Conservation (phyloP, 2,797 vertebrate species). For the Sebastes cheni region DNA sequence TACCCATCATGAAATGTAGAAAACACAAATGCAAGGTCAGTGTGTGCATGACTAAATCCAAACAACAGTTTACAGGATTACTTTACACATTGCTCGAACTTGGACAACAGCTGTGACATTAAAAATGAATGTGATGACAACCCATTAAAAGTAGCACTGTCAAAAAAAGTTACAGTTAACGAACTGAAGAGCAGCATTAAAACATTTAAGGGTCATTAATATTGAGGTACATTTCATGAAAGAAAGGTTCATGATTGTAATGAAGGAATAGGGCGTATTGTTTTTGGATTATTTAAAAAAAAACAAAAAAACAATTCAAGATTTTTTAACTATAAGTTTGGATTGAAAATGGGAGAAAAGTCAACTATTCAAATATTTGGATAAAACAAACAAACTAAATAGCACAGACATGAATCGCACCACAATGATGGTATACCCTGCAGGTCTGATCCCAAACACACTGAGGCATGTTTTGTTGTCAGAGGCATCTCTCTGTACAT, state of each 20-base stretch:
- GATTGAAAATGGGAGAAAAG: background rate
- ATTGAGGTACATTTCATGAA: slow-evolving; percentile 3
- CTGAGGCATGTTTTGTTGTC: background rate
- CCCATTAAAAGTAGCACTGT: slow-evolving; percentile 34
- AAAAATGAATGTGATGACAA: slow-evolving; percentile 37
- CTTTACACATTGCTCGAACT: slow-evolving; percentile 19
- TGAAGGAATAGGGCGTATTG: background rate
- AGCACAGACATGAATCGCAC: background rate
- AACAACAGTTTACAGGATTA: slow-evolving; percentile 1
- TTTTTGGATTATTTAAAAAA: background rate
- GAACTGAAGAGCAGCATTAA: slow-evolving; percentile 10
- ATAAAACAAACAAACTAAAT: background rate
- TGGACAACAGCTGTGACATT: slow-evolving; percentile 46
- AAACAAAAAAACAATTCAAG: background rate
- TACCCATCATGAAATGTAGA: background rate
- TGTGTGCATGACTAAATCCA: background rate
- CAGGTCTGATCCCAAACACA: background rate
- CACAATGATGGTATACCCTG: background rate
- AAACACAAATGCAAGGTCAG: background rate
- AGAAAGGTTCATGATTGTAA: background rate
- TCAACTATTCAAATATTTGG: background rate
- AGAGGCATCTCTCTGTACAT: slow-evolving; percentile 2
- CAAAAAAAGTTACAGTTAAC: slow-evolving; percentile 29
- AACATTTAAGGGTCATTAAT: slow-evolving; percentile 35
- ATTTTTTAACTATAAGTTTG: background rate